These are phyloP conservation scores for Gambusia yucatana DNA, from an alignment of 2,797 vertebrate genomes.

Conservation along the genomic window DNA sequence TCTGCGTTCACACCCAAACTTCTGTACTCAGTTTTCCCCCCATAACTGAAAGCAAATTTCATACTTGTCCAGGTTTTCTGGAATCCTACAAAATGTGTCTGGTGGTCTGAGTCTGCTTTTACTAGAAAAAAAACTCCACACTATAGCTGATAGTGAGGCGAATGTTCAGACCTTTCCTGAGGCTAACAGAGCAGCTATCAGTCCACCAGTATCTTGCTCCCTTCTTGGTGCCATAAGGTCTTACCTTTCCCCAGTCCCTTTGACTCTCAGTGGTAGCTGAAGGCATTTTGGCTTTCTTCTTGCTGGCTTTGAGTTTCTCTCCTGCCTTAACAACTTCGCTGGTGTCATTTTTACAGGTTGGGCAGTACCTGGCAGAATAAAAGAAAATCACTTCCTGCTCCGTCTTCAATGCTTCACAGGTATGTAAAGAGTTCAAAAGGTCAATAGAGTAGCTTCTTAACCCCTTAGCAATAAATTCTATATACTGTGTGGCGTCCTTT, in stretches of 20 bases:
- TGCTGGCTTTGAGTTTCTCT: constrained; percentile 97
- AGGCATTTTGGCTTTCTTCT: constrained; percentile 99
- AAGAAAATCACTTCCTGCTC: constrained; percentile 5
- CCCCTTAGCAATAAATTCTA: background rate
- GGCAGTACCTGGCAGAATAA: constrained; percentile 90
- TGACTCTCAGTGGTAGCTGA: constrained; percentile 97
- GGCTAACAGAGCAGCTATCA: background rate
- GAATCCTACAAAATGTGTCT: background rate
- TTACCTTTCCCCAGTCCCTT: constrained; percentile 98
- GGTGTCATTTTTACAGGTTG: constrained; percentile 98
- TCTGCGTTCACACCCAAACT: too few relatives aligned
- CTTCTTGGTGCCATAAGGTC: background rate
- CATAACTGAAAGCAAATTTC: too few relatives aligned
- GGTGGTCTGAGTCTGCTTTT: background rate
- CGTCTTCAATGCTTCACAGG: background rate
- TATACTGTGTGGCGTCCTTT: background rate
- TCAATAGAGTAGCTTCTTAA: background rate
- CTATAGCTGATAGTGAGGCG: background rate
- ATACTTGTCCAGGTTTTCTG: too few relatives aligned
- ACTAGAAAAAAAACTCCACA: background rate
- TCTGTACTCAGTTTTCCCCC: too few relatives aligned
- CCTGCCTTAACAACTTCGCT: constrained; percentile 97
- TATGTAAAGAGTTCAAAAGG: background rate
- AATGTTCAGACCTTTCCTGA: constrained; percentile 2
- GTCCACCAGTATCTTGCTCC: background rate